Evolutionary conservation across 2,888 invertebrate species (phyloP).

Genomic region (Muscina levida): DNA sequence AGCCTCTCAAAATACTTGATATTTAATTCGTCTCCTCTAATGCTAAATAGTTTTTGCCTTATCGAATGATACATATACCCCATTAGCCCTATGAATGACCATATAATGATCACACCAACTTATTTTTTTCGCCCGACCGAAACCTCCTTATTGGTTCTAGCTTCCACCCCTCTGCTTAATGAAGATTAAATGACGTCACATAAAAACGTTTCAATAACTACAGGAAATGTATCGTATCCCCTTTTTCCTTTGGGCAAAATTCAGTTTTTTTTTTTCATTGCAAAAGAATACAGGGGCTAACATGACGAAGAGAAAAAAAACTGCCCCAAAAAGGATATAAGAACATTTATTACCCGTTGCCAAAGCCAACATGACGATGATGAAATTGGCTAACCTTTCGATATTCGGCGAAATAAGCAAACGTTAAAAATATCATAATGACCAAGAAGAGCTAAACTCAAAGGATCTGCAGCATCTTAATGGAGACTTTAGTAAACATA

Average conservation of each 20-base stretch:
- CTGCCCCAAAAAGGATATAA: slow-evolving; percentile 22
- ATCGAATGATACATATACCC: too few relatives aligned
- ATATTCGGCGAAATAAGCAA: slow-evolving; percentile 15
- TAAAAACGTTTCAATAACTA: slow-evolving; percentile 59
- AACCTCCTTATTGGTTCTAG: too few relatives aligned
- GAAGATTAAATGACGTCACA: slow-evolving; percentile 63
- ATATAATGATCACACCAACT: too few relatives aligned
- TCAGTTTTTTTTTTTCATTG: too few relatives aligned
- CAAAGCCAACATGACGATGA: too few relatives aligned
- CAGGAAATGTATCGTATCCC: slow-evolving; percentile 61
- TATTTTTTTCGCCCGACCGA: too few relatives aligned
- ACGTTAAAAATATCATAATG: not conserved
- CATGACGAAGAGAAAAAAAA: too few relatives aligned
- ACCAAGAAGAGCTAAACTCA: slow-evolving; percentile 15
- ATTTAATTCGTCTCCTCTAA: too few relatives aligned
- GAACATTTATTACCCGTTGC: not conserved
- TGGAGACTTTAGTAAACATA: not conserved
- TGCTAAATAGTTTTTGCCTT: too few relatives aligned
- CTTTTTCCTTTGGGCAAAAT: slow-evolving; percentile 31
- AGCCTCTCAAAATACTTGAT: too few relatives aligned
- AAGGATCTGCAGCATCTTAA: not conserved
- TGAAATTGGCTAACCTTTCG: slow-evolving; percentile 27
- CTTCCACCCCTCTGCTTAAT: slow-evolving; percentile 37
- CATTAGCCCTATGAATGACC: too few relatives aligned
- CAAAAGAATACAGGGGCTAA: slow-evolving; percentile 50